A percentile compares a stretch with the other conserved stretches of the same genome.
Conservation (phyloP, 2,888 invertebrate genomes). For the Camptogramma bilineatum region DNA sequence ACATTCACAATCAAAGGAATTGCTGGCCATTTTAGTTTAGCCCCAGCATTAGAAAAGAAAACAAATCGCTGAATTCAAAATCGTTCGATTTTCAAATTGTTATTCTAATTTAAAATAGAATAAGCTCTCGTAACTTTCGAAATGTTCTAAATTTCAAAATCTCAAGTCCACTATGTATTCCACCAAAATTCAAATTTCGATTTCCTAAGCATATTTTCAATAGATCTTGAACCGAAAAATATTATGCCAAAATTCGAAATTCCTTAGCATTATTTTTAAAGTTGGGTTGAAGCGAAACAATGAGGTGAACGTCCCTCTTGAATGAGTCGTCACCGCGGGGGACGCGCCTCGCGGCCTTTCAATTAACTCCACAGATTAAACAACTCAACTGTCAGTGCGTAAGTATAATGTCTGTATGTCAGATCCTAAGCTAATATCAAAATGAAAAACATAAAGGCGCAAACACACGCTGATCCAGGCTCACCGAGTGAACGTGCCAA, state of each 20-base stretch:
- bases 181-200: background rate
- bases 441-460: background rate
- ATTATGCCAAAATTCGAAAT: too few relatives aligned
- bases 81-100: too few relatives aligned
- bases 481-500: background rate
- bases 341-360: constrained; percentile 40
- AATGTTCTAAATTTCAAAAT: background rate
- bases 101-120: background rate
- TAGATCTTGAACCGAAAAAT: too few relatives aligned
- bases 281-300: constrained; percentile 7
- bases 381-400: constrained; percentile 47
- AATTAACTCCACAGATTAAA: constrained; percentile 52
- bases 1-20: background rate
- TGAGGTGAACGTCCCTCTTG: constrained; percentile 27
- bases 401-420: constrained; percentile 7
- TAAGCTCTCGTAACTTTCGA: too few relatives aligned
- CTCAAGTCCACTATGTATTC: background rate
- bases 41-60: too few relatives aligned
- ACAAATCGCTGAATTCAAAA: too few relatives aligned
- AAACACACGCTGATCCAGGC: background rate
- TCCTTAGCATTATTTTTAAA: too few relatives aligned
- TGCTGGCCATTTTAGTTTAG: too few relatives aligned
- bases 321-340: constrained; percentile 45
- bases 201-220: too few relatives aligned
- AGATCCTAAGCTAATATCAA: constrained; percentile 1